Evolutionary conservation across 2,888 invertebrate species (phyloP).

Genomic region (Muscina levida): DNA sequence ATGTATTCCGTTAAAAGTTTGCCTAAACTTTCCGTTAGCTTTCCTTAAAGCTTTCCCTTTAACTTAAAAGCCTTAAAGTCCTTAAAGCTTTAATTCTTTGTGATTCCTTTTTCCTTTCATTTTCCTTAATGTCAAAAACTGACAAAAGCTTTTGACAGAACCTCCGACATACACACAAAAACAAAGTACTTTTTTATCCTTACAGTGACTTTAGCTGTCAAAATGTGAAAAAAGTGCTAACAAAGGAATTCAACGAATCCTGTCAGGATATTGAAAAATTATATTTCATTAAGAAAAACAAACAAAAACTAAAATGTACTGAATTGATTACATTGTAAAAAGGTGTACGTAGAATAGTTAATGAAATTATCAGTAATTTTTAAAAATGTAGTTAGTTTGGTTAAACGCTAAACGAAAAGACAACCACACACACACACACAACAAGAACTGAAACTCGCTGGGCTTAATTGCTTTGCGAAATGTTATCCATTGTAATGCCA

Average conservation of each 20-base stretch:
- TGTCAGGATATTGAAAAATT: constrained; percentile 1
- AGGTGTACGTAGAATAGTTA: constrained; percentile 23
- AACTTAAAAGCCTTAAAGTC: neutral
- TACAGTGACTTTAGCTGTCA: constrained; percentile 51
- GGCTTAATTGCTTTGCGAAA: neutral
- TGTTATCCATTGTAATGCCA: neutral
- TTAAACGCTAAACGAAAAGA: neutral
- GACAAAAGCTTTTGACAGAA: constrained; percentile 5
- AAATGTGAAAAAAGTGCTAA: constrained; percentile 51
- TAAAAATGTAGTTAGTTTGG: constrained; percentile 14
- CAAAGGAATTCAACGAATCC: constrained; percentile 12
- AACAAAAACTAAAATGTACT: constrained; percentile 6
- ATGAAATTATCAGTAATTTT: constrained; percentile 14
- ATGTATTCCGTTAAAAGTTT: no score
- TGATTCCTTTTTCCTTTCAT: constrained; percentile 8
- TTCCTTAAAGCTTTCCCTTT: no score
- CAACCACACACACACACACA: neutral
- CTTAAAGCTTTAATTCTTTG: constrained; percentile 40
- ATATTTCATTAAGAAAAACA: constrained; percentile 9
- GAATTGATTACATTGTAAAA: constrained; percentile 39
- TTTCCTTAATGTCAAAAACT: constrained; percentile 16
- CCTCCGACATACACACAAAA: constrained; percentile 33
- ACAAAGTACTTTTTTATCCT: constrained; percentile 48
- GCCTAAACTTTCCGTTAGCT: no score
- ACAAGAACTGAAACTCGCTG: neutral